Evolutionary conservation across 2,888 invertebrate genomes (phyloP).

Genomic region (Trissonchulus latispiculum): DNA sequence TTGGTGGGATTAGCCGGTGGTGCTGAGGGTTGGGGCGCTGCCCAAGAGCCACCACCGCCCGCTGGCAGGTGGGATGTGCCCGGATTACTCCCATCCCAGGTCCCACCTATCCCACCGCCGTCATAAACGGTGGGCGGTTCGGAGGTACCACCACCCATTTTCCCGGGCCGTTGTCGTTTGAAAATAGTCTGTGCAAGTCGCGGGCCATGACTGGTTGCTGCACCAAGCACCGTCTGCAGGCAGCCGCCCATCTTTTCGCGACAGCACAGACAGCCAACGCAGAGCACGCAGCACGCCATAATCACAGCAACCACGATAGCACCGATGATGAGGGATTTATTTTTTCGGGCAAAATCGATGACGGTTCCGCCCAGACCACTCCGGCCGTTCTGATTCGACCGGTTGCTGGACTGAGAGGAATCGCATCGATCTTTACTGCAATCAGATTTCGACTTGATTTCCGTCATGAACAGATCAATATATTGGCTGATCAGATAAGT

Average conservation of each 20-base stretch:
- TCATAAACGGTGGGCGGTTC: neutral
- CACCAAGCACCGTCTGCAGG: neutral
- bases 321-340: neutral
- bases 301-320: neutral
- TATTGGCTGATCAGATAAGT: neutral
- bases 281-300: neutral
- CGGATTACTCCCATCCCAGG: neutral
- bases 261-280: neutral
- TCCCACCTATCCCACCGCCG: neutral
- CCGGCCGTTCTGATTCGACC: neutral
- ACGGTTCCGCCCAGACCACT: neutral
- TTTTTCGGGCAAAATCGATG: neutral
- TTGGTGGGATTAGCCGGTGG: neutral
- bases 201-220: neutral
- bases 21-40: no score
- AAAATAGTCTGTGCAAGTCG: neutral
- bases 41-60: neutral
- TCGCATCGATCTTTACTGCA: neutral
- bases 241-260: neutral
- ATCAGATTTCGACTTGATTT: neutral
- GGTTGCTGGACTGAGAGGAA: neutral
- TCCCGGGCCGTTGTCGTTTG: neutral
- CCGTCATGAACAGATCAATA: neutral
- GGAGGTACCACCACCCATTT: neutral
- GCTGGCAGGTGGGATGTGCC: neutral